Evolutionary conservation across 2,888 invertebrate species (phyloP).

Genomic region (Esperia sulphurella): DNA sequence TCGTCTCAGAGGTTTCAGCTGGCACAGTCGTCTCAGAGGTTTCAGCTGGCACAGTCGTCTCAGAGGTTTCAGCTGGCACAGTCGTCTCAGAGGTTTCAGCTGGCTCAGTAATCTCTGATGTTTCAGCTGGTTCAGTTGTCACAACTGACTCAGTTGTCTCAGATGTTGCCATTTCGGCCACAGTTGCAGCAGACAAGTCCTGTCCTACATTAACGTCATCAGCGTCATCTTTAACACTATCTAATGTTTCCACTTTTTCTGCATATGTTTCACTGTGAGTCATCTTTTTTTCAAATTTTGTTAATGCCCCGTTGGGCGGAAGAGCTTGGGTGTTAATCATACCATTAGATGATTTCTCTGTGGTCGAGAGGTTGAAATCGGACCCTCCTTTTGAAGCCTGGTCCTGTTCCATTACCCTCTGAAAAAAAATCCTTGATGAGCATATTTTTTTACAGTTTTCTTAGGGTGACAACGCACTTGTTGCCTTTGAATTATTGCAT

Average conservation of each 20-base stretch:
- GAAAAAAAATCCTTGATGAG: no score
- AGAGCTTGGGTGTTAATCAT: no score
- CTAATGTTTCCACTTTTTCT: constrained; percentile 54
- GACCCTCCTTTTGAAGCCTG: no score
- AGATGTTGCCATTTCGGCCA: constrained; percentile 27
- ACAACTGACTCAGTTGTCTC: constrained; percentile 13
- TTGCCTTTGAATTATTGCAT: no score
- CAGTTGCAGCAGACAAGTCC: constrained; percentile 28
- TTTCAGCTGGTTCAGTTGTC: constrained; percentile 9
- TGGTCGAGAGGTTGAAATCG: no score
- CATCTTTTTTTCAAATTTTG: constrained; percentile 57
- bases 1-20: no score
- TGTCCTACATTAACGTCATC: constrained; percentile 55
- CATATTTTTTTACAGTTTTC: no score
- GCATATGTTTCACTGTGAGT: constrained; percentile 41
- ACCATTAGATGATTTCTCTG: no score
- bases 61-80: constrained; percentile 17
- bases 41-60: constrained; percentile 16
- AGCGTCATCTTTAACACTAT: constrained; percentile 75
- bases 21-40: no score
- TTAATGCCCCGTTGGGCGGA: constrained; percentile 29
- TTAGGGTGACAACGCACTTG: no score
- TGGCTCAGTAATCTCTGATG: constrained; percentile 9
- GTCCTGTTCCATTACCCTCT: no score
- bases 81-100: not conserved